Percentiles rank a stretch among this genome's conserved stretches.
phyloP scores from a whole-genome alignment of 2,888 invertebrate genomes.

The Microctonus brassicae region DNA sequence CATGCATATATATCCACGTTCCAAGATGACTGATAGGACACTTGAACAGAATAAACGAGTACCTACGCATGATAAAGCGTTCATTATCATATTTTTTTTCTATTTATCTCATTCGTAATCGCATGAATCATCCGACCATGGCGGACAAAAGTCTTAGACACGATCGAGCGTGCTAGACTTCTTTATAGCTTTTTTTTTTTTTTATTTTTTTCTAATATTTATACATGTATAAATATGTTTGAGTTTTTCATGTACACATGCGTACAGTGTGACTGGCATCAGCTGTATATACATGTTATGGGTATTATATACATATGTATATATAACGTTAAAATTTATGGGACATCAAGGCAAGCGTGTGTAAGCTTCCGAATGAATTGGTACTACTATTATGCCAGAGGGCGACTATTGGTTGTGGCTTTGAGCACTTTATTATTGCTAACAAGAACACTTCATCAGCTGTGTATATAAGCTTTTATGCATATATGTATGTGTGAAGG shows the following conservation, averaged over 20 bases:
- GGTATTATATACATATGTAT: too few species aligned
- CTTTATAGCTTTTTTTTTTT: too few species aligned
- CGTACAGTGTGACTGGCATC: not conserved
- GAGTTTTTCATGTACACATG: not conserved
- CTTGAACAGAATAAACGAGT: constrained; percentile 18
- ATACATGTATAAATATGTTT: not conserved
- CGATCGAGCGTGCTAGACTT: not conserved
- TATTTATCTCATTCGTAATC: constrained; percentile 24
- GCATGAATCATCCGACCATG: constrained; percentile 47
- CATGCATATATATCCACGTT: constrained; percentile 14
- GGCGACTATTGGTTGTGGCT: constrained; percentile 16
- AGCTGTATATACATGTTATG: not conserved
- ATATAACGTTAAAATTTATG: constrained; percentile 26
- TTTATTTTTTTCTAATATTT: not conserved
- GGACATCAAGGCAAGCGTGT: not conserved
- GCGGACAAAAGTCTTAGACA: not conserved
- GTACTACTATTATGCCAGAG: constrained; percentile 17
- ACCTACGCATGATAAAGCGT: constrained; percentile 24
- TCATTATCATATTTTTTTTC: constrained; percentile 37
- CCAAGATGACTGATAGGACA: constrained; percentile 22
- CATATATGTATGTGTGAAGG: not conserved
- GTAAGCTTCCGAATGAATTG: constrained; percentile 23
- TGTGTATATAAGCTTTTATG: not conserved
- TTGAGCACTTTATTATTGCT: constrained; percentile 27
- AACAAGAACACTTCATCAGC: constrained; percentile 24